Evolutionary conservation across 2,113 vertebrate species (phyloP), one percentile per base, ranked within the genome.

Genomic region (Etia nguti): DNA sequence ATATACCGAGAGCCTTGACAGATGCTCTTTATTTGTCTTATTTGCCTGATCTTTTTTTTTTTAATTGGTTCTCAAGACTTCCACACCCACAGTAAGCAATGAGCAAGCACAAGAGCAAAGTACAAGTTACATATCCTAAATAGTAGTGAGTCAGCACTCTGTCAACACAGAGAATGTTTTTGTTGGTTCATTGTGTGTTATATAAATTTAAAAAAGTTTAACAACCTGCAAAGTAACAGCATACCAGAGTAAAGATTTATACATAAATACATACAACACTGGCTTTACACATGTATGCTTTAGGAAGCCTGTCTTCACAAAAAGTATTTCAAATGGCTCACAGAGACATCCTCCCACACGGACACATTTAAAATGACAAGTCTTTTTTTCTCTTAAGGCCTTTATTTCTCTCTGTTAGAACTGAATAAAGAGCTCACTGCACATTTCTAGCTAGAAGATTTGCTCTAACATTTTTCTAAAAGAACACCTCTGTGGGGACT

Each of bases 401-500:
- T 77, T 77, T 77, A 77, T 52, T 52, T 31, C 46, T 68, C 34
- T 52, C 73, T 48, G 24, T 50, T 31, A 52, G 46, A 3, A 20
- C 73, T 52, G 46, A 77, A 52, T 77, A 29, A 52, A 77, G 73
- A n/a, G 18, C 73, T 77, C 26, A 31, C 46, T 52, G 46, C 73
- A 34, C 73, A 77, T 77, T 52, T 77, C 46, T 46, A 34, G 46
- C 73, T 77, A 13, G 26, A 52, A 52, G 46, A 52, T 77, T 77
- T 77, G 26, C 73, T 34, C 29, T 50, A 52, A 26, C 46, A 34
- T 77, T 77, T 77, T 77, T 20, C 26, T 52, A 83, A 34, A 56
- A 80, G 81, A 91, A 48, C 57, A 73, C 57, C 88, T 86, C 89
- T 81, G 84, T 68, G 31, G 86, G 89, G 90, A 87, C 62, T 73